Percentiles rank a stretch among this genome's conserved stretches.
These are phyloP conservation scores for Lutjanus campechanus DNA, from an alignment of 2,797 vertebrate genomes.

Conservation along the genomic window DNA sequence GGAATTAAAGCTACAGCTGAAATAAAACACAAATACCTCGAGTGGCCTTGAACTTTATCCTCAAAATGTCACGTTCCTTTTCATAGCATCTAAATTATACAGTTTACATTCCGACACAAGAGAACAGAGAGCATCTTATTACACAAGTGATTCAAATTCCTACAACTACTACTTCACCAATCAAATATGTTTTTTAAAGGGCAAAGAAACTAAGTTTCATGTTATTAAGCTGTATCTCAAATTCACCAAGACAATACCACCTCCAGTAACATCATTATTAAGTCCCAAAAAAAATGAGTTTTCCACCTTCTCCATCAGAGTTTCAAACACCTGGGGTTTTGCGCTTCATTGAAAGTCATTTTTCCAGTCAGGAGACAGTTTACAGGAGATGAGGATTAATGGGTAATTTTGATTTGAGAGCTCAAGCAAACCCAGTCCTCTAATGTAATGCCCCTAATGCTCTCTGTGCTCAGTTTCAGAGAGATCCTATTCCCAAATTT, in stretches of 20 bases:
- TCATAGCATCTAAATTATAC: neutral
- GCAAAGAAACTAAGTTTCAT: neutral
- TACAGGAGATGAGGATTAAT: conserved; percentile 32
- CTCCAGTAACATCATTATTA: conserved; percentile 16
- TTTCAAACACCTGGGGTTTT: conserved; percentile 43
- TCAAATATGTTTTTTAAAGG: neutral
- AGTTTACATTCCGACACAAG: neutral
- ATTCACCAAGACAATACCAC: conserved; percentile 7
- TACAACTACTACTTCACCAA: neutral
- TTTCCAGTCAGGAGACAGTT: conserved; percentile 42
- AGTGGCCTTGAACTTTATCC: neutral
- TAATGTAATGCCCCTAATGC: conserved; percentile 27
- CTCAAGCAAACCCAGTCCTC: conserved; percentile 29
- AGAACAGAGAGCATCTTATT: neutral
- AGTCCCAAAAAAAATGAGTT: neutral
- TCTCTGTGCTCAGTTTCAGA: conserved; percentile 11
- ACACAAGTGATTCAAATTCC: neutral
- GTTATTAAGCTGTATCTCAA: conserved; percentile 1
- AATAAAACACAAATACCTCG: neutral
- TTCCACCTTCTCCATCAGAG: conserved; percentile 23
- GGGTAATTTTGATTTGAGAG: conserved; percentile 56
- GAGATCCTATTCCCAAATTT: conserved; percentile 32
- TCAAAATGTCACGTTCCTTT: conserved; percentile 2
- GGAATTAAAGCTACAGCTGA: neutral
- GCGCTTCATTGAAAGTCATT: conserved; percentile 39